Evolutionary conservation across 2,113 vertebrate species (phyloP), one percentile per base, ranked within the genome.

Genomic region (Callocephalon fimbriatum): DNA sequence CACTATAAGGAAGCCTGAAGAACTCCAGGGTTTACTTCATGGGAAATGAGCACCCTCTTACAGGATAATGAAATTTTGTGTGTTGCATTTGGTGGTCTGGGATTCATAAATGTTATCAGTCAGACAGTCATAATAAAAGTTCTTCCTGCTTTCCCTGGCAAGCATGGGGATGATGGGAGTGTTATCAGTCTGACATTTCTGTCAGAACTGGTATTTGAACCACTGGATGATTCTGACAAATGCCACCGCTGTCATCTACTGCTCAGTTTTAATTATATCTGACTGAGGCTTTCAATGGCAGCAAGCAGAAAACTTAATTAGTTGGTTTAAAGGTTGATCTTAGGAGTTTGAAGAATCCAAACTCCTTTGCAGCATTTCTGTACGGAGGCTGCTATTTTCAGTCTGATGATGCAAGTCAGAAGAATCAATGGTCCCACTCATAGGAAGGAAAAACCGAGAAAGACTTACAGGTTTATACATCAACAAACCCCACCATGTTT

Each of bases 161-260:
- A 91, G 85, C 90, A 77, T 77, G 73, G 96, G 95, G 78, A 98
- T 96, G 97, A 96, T 68, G 97, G 94, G 95, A 91, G 88, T 86
- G 97, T 98, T 99, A 99, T 99, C 99, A 98, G 98, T 96, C 98
- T 99, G 99, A 99, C 99, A 99, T 99, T 99, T 99, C 98, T 99
- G 98, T 99, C 98, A 99, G 98, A 98, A 97, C 97, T 98, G 98
- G 98, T 99, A 99, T 99, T 99, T 99, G 98, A 99, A 99, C 98
- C 98, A 98, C 98, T 96, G 98, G 98, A 98, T 98, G 97, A 98
- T 98, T 98, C 98, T 98, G 98, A 99, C 98, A 99, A 99, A 99
- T 99, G 99, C 98, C 99, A 99, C 86, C 76, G 98, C 99, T 99
- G 99, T 99, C 99, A 99, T 98, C 90, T 96, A 95, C 92, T 97